phyloP scores from a whole-genome alignment of 2,113 vertebrate species.

The Thalassarche chlororhynchos region DNA sequence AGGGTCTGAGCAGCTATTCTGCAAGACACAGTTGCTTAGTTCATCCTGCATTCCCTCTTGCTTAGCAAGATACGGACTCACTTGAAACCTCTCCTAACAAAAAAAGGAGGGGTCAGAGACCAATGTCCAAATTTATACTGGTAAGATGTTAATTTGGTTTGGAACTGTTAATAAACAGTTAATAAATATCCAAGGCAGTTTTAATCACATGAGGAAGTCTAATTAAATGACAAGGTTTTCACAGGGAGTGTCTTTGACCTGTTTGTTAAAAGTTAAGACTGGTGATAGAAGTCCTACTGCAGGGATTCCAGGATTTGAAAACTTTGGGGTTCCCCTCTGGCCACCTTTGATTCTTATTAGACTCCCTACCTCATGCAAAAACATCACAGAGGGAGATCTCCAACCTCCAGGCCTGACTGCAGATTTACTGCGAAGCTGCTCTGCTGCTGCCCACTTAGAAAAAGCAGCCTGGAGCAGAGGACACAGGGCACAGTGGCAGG shows the following conservation, averaged over 20 bases:
- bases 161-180: not conserved
- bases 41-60: not conserved
- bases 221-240: constrained; percentile 9
- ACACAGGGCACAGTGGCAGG: no score
- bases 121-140: not conserved
- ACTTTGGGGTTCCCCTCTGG: not conserved
- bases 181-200: not conserved
- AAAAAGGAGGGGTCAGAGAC: not conserved
- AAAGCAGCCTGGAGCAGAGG: not conserved
- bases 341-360: not conserved
- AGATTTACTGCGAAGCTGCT: not conserved
- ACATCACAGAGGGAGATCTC: not conserved
- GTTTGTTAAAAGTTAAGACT: not conserved
- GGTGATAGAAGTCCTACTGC: not conserved
- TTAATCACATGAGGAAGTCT: not conserved
- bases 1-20: not conserved
- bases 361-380: not conserved
- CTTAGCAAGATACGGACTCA: not conserved
- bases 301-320: not conserved
- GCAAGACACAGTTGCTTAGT: not conserved
- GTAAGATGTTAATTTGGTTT: not conserved
- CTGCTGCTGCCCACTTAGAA: not conserved
- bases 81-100: not conserved
- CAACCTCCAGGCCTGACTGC: not conserved
- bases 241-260: not conserved